Conservation (phyloP, 2,888 invertebrate genomes). For the Dioctria rufipes region DNA sequence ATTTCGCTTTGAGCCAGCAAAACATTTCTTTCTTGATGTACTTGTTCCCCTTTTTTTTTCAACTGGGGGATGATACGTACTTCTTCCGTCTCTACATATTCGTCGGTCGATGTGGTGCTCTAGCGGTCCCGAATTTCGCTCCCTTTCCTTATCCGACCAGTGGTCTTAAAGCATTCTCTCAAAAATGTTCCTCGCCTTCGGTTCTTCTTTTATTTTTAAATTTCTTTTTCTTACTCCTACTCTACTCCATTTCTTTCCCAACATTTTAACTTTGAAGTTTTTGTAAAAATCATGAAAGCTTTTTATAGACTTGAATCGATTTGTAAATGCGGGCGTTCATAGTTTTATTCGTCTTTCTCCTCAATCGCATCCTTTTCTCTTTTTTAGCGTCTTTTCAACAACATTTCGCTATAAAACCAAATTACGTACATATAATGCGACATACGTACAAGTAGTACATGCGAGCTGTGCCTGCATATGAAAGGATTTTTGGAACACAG, state of each 20-base stretch:
- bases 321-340: slow-evolving; percentile 22
- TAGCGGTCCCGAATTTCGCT: neutral
- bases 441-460: neutral
- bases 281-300: slow-evolving; percentile 12
- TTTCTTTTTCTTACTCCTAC: neutral
- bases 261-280: slow-evolving; percentile 13
- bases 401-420: neutral
- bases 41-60: slow-evolving; percentile 3
- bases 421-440: neutral
- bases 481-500: neutral
- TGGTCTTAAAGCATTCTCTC: neutral
- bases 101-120: neutral
- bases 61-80: neutral
- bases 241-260: neutral
- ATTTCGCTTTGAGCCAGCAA: slow-evolving; percentile 10
- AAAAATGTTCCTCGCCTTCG: neutral
- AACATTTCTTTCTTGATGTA: slow-evolving; percentile 14
- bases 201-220: neutral
- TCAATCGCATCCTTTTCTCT: slow-evolving; percentile 23
- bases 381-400: slow-evolving; percentile 3
- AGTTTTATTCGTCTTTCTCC: slow-evolving; percentile 21
- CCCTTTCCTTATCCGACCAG: neutral
- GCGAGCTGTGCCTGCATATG: neutral
- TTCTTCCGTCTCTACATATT: neutral
- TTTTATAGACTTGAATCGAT: slow-evolving; percentile 24